Percentiles rank a stretch among this genome's conserved stretches.
Evolutionary conservation across 2,797 vertebrate genomes (phyloP).

Genomic region (Okamejei kenojei): DNA sequence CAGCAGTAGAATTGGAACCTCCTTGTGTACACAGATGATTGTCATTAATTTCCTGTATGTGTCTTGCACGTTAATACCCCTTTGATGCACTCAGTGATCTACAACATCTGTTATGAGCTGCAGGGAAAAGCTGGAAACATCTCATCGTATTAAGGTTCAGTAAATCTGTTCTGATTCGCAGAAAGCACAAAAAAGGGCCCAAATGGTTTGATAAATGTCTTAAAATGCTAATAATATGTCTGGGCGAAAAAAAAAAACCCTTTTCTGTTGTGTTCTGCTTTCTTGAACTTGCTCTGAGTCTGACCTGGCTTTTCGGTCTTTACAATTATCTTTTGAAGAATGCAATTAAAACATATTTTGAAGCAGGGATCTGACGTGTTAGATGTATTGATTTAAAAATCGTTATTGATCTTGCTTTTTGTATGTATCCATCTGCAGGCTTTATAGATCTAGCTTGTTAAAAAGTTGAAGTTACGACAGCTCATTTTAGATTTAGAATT

Average conservation of each 20-base stretch:
- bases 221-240: neutral
- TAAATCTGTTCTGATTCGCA: neutral
- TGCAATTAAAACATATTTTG: constrained; percentile 27
- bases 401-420: constrained; percentile 1
- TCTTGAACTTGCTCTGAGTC: neutral
- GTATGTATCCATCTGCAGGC: neutral
- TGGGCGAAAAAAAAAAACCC: neutral
- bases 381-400: constrained; percentile 2
- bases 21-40: constrained; percentile 27
- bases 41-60: constrained; percentile 36
- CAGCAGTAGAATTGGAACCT: neutral
- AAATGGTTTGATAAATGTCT: constrained; percentile 7
- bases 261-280: neutral
- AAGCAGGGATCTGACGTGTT: constrained; percentile 15
- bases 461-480: neutral
- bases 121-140: constrained; percentile 22
- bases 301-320: neutral
- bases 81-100: constrained; percentile 25
- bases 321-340: neutral
- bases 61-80: neutral
- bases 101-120: constrained; percentile 6
- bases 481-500: neutral
- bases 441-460: constrained; percentile 16
- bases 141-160: neutral
- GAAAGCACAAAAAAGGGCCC: neutral